Evolutionary conservation across 2,888 invertebrate genomes (phyloP), one percentile per base, ranked within the genome.

Genomic region (Portevinia maculata): DNA sequence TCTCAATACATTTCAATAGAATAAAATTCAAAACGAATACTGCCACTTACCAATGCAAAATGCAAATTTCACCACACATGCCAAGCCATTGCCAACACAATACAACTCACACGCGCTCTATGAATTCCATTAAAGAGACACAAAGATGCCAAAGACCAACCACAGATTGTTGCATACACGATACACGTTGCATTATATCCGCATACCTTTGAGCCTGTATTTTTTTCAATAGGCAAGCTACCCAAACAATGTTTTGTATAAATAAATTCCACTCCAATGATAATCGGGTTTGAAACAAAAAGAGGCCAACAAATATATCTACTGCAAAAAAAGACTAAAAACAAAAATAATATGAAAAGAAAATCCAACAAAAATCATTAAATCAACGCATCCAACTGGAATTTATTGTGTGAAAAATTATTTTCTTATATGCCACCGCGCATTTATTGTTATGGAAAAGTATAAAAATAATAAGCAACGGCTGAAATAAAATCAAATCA

Each of bases 341-440:
- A 11, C 34, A 34, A 21, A 44, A 52, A 69, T 30, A 17, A 6
- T 37, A 13, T 30, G 8, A 50, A 69, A 57, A 39, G 15, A 53
- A 69, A 79, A 79, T 64, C 48, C 69, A 55, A 74, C 41, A 41
- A 44, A 67, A 74, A 70, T 71, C 53, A 71, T 67, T 71, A 76
- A 83, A 76, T 65, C 76, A 76, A 76, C 46, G 53, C 81, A 83
- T 60, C 65, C 70, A 67, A 71, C 76, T 83, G 81, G 81, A 83
- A 83, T 71, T 83, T 76, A 83, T 83, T 76, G 81, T 71, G 76
- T 48, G 76, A 70, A 81, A 70, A 81, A 69, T 34, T 50, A 50
- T 76, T 75, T 60, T 59, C 59, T 71, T 60, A 48, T 52, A 44
- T 46, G 13, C 48, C 37, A 34, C 50, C 28, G 37, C 48, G 37